Conservation (phyloP, 1,140 invertebrate genomes). For the Hyposmocoma kahamanoa region DNA sequence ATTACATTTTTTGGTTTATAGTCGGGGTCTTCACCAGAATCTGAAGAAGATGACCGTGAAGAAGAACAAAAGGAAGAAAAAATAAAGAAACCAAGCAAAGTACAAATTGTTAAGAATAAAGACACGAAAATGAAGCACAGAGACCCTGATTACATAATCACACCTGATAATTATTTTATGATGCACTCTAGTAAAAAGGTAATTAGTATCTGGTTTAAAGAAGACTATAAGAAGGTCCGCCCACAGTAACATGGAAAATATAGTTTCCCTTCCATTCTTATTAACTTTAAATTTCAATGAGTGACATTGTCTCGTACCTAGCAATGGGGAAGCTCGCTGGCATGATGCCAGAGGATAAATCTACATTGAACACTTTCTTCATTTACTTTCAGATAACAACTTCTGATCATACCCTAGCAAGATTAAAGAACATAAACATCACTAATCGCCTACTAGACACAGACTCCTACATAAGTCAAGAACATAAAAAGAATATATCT, state of each 20-base stretch:
- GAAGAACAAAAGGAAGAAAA: conserved; percentile 28
- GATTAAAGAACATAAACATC: conserved; percentile 82
- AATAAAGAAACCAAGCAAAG: conserved; percentile 15
- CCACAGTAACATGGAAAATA: too few species aligned
- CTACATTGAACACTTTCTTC: too few species aligned
- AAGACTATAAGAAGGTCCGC: too few species aligned
- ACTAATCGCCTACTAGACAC: conserved; percentile 76
- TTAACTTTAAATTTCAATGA: too few species aligned
- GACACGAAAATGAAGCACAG: conserved; percentile 23
- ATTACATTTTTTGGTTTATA: too few species aligned
- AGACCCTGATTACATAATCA: conserved; percentile 75
- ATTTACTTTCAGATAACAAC: conserved; percentile 75
- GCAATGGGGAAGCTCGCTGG: too few species aligned
- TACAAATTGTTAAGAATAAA: conserved; percentile 23
- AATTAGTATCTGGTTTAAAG: too few species aligned
- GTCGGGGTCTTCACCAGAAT: conserved; percentile 18
- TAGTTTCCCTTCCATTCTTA: too few species aligned
- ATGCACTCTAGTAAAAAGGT: conserved; percentile 76
- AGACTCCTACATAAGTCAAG: conserved; percentile 71
- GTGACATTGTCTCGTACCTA: too few species aligned
- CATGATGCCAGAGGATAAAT: too few species aligned
- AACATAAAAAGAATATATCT: conserved; percentile 74
- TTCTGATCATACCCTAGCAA: conserved; percentile 87
- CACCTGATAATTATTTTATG: conserved; percentile 79
- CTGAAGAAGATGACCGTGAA: too few species aligned